phyloP scores from a whole-genome alignment of 2,888 invertebrate species.

The Agrilus biguttatus region DNA sequence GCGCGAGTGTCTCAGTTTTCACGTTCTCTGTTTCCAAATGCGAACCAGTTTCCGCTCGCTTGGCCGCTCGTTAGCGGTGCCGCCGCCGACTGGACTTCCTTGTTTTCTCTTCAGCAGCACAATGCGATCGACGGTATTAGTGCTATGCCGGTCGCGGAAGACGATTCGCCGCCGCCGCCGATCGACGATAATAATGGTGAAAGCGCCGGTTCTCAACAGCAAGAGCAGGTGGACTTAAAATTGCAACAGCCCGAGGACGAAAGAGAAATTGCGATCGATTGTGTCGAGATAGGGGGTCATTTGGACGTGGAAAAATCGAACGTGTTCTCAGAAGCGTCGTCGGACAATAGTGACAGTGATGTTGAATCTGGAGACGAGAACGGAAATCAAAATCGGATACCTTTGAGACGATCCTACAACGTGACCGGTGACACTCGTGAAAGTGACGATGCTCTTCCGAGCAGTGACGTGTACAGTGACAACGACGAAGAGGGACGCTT shows the following conservation, averaged over 20 bases:
- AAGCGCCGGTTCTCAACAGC: constrained; percentile 1
- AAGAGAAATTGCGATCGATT: background rate
- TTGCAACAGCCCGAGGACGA: constrained; percentile 5
- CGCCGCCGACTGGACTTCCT: constrained; percentile 12
- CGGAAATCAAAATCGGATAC: constrained; percentile 10
- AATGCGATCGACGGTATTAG: constrained; percentile 3
- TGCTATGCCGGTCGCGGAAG: constrained; percentile 29
- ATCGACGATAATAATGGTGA: constrained; percentile 4
- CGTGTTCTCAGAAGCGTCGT: constrained; percentile 31
- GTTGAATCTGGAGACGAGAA: constrained; percentile 32
- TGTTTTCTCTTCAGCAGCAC: constrained; percentile 8
- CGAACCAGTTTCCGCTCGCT: constrained; percentile 24
- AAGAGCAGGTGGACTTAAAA: constrained; percentile 34
- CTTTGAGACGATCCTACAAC: constrained; percentile 22
- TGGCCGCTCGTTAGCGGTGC: constrained; percentile 23
- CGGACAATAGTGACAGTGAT: constrained; percentile 31
- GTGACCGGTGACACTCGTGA: constrained; percentile 22
- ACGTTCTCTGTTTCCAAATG: constrained; percentile 23
- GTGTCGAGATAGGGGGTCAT: constrained; percentile 24
- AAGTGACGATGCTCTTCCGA: constrained; percentile 25
- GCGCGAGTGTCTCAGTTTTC: constrained; percentile 20
- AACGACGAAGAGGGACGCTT: constrained; percentile 21
- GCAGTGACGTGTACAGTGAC: constrained; percentile 25
- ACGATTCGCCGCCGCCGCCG: constrained; percentile 31
- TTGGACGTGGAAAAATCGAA: constrained; percentile 39